phyloP scores from a whole-genome alignment of 2,797 vertebrate species.

The Oreochromis mossambicus region DNA sequence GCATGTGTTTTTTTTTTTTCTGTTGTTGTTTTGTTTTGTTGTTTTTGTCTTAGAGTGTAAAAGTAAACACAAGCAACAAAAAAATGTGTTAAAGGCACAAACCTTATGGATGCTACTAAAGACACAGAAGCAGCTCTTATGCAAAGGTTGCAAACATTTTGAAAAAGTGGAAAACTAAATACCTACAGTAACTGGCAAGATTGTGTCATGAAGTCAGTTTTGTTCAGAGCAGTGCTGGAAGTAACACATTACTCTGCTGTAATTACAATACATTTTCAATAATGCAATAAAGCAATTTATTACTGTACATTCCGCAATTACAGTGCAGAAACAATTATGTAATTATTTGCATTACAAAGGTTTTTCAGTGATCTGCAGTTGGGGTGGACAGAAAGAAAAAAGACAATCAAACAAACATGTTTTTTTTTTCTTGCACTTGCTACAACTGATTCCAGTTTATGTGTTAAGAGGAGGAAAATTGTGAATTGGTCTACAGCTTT shows the following conservation, averaged over 20 bases:
- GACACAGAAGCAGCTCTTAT: not conserved
- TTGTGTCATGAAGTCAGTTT: not conserved
- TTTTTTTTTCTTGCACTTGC: not conserved
- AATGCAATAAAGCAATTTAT: not conserved
- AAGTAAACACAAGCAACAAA: not conserved
- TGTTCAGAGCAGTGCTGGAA: not conserved
- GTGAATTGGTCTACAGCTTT: too few relatives aligned
- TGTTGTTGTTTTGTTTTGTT: not conserved
- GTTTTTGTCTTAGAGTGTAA: not conserved
- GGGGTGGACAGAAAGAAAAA: not conserved
- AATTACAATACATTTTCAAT: not conserved
- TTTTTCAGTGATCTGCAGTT: not conserved
- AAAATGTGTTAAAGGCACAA: not conserved
- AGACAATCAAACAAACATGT: not conserved
- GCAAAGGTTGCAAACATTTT: not conserved
- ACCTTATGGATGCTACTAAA: not conserved
- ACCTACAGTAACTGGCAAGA: not conserved
- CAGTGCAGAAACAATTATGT: not conserved
- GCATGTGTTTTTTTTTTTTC: not conserved
- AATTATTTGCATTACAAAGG: not conserved
- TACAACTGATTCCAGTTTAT: not conserved
- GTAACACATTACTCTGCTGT: not conserved
- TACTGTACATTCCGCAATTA: not conserved
- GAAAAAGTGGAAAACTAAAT: not conserved
- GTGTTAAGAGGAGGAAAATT: too few relatives aligned